These are phyloP conservation scores for Dryoscopus gambensis DNA, from an alignment of 2,113 vertebrate species.

Conservation along the genomic window DNA sequence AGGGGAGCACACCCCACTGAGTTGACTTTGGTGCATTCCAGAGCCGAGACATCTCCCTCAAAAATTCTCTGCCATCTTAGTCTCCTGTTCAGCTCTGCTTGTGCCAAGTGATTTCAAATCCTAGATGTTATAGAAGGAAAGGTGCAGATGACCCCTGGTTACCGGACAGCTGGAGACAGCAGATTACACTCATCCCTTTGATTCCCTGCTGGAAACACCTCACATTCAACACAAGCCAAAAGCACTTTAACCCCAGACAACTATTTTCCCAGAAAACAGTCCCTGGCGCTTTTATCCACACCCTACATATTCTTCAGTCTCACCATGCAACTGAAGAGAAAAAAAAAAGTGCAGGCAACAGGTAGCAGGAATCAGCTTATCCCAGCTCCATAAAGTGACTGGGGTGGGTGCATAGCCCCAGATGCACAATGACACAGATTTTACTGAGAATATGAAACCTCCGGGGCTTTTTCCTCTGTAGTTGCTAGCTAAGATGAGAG, in stretches of 20 bases:
- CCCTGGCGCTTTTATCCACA: background rate
- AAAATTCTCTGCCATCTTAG: background rate
- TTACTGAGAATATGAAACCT: background rate
- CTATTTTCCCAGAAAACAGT: background rate
- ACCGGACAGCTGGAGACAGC: background rate
- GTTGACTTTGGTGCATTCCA: background rate
- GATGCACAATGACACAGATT: background rate
- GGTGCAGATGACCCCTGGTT: background rate
- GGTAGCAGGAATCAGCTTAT: background rate
- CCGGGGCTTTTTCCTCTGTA: background rate
- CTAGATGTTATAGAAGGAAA: background rate
- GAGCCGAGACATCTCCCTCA: background rate
- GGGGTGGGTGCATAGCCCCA: background rate
- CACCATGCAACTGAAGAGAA: background rate
- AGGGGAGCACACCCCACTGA: background rate
- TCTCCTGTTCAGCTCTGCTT: background rate
- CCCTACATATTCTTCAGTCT: background rate
- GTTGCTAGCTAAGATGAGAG: background rate
- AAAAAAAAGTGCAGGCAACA: background rate
- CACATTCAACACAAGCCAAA: background rate
- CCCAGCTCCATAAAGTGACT: background rate
- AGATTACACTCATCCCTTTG: background rate
- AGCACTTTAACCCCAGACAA: background rate
- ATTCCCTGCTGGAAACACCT: background rate
- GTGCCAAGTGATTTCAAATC: background rate